Percentiles rank a stretch among this genome's conserved stretches.
Evolutionary conservation across 1,140 invertebrate species (phyloP).

Genomic region (Frieseomelitta varia): DNA sequence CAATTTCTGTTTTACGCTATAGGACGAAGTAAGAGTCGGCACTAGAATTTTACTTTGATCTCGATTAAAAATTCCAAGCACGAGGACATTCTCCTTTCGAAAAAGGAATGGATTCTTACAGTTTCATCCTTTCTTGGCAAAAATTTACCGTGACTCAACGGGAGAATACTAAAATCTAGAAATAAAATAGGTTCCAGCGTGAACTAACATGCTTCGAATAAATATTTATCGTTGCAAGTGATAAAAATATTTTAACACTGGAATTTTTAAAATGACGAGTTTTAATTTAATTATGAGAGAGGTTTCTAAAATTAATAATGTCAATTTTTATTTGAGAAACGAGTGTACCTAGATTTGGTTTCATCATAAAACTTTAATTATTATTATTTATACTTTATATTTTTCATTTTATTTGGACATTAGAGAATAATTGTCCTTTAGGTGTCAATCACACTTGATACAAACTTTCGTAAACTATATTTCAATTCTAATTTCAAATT

Average conservation of each 20-base stretch:
- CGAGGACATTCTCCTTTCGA: background rate
- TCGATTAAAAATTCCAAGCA: background rate
- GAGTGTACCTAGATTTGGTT: too few species aligned
- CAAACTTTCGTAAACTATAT: too few species aligned
- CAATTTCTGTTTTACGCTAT: background rate
- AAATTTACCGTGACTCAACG: background rate
- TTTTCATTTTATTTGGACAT: too few species aligned
- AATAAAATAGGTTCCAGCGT: background rate
- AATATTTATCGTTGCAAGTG: background rate
- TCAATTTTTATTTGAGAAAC: too few species aligned
- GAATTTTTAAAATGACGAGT: too few species aligned
- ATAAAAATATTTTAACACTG: background rate
- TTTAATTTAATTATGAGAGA: too few species aligned
- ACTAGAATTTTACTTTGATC: constrained; percentile 1
- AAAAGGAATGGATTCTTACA: background rate
- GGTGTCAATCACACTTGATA: too few species aligned
- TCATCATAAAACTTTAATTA: too few species aligned
- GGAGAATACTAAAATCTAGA: background rate
- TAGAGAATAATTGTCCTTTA: too few species aligned
- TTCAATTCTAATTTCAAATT: too few species aligned
- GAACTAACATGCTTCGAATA: background rate
- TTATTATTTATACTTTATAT: too few species aligned
- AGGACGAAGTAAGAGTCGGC: background rate
- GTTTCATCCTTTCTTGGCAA: background rate
- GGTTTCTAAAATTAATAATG: too few species aligned